Base-by-base conservation (phyloP, 2,113 vertebrate species). In the Egretta garzetta region DNA sequence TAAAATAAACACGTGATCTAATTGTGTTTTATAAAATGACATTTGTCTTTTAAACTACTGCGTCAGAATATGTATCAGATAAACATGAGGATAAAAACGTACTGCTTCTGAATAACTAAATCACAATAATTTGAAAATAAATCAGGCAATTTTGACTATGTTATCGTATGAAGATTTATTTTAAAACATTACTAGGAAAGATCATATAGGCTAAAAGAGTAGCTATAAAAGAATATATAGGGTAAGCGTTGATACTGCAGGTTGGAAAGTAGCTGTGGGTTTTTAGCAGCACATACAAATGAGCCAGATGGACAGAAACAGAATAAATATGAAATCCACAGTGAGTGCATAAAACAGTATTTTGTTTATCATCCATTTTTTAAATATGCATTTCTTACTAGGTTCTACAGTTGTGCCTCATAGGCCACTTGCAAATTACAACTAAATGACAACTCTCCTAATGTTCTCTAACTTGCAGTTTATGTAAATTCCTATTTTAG, bases 31-130 rank as follows among this genome's bases (percentile, higher is more conserved):
- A 59, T 52, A 79, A 92, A 93, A 90, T 75, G 88, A 60, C 32
- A 37, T 92, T 95, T 86, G 52, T 96, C 64, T 94, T 86, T 76
- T 73, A 79, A 97, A 84, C n/a, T n/a, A 20, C 66, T 86, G 12
- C 62, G 32, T 90, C 59, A 76, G 80, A 84, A 75, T 49, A 86
- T 32, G 33, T 84, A 77, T 76, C 72, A 91, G 72, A 75, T 93
- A 94, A 96, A 62, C 68, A 93, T 21, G 50, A 93, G 32, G 37
- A 76, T 88, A 70, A 92, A 89, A 88, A 72, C 14, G 2, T 18
- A 52, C 37, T 62, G 17, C 53, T 88, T 89, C 56, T 70, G 52
- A 91, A 88, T 86, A 92, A 72, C 56, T 80, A 49, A 73, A 73
- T 86, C 73, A 80, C 19, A 79, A 77, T 86, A 33, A 84, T 77